phyloP scores from a whole-genome alignment of 2,113 vertebrate genomes.

The Capricornis sumatraensis region DNA sequence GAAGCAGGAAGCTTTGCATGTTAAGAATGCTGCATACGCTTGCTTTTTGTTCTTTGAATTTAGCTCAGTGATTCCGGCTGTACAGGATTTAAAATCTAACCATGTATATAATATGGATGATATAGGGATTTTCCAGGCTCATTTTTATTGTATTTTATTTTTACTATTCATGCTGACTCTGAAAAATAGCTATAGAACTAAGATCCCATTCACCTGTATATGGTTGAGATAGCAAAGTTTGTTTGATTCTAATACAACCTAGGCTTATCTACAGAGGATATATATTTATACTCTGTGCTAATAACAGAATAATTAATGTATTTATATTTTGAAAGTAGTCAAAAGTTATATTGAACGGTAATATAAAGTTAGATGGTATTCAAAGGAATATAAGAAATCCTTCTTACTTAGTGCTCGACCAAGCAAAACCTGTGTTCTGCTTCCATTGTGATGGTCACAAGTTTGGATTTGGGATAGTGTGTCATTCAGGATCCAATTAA shows the following conservation, averaged over 20 bases:
- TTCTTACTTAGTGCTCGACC: not conserved
- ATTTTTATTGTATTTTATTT: slow-evolving; percentile 6
- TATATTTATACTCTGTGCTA: not conserved
- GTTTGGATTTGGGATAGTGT: not conserved
- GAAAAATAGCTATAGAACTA: not conserved
- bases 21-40: not conserved
- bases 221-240: not conserved
- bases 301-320: not conserved
- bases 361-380: not conserved
- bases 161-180: slow-evolving; percentile 2
- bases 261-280: not conserved
- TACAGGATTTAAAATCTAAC: not conserved
- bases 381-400: not conserved
- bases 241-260: not conserved
- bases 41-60: not conserved
- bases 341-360: not conserved
- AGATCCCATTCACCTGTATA: not conserved
- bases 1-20: not conserved
- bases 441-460: not conserved
- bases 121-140: not conserved
- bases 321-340: not conserved
- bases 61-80: not conserved
- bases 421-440: not conserved
- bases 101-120: not conserved
- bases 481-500: not conserved